phyloP scores from a whole-genome alignment of 2,888 invertebrate species.

The Acanthococcus lagerstroemiae region DNA sequence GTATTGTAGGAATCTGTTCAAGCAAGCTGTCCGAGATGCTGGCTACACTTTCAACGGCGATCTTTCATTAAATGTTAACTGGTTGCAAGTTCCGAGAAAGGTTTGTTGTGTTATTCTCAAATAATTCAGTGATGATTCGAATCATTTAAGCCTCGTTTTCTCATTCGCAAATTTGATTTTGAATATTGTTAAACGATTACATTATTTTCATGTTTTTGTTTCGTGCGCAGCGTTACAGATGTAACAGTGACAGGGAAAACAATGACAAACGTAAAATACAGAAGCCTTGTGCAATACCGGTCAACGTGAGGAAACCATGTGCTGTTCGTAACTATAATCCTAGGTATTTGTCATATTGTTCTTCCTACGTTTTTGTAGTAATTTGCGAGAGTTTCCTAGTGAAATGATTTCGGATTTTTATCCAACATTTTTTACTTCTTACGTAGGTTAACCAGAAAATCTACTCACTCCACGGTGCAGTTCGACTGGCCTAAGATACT shows the following conservation, averaged over 20 bases:
- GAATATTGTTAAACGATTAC: background rate
- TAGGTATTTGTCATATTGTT: background rate
- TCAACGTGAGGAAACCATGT: constrained; percentile 18
- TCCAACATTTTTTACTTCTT: background rate
- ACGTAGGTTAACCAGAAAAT: constrained; percentile 21
- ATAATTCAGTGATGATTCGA: background rate
- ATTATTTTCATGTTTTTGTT: background rate
- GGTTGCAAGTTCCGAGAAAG: constrained; percentile 13
- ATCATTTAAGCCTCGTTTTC: no score
- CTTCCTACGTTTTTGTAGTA: background rate
- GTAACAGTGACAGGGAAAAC: constrained; percentile 20
- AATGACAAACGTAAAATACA: constrained; percentile 10
- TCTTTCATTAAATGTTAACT: constrained; percentile 15
- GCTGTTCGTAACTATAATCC: constrained; percentile 21
- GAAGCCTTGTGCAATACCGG: constrained; percentile 18
- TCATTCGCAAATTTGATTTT: no score
- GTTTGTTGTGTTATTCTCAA: no score
- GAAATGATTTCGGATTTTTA: background rate
- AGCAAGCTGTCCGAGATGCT: constrained; percentile 19
- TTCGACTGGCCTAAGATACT: constrained; percentile 59
- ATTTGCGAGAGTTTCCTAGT: no score
- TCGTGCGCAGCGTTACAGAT: constrained; percentile 14
- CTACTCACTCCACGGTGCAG: constrained; percentile 36
- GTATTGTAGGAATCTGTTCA: constrained; percentile 20
- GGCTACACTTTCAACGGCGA: constrained; percentile 18